A percentile compares a stretch with the other conserved stretches of the same genome.
phyloP scores from a whole-genome alignment of 2,888 invertebrate species.

The Rhingia campestris region DNA sequence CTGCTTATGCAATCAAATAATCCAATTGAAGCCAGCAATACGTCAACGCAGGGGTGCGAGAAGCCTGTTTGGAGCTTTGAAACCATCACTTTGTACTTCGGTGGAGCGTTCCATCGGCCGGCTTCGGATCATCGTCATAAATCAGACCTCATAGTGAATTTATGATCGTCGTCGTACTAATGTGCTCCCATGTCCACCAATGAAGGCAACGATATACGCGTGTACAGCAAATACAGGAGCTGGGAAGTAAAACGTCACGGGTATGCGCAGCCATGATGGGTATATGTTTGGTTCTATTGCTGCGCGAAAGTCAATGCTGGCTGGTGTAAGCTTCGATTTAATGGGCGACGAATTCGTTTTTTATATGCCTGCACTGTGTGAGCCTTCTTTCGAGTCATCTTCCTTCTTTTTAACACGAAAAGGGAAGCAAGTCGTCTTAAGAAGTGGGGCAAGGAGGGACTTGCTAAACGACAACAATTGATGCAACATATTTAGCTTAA shows the following conservation, averaged over 20 bases:
- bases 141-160: constrained; percentile 53
- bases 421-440: background rate
- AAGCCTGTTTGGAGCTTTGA: background rate
- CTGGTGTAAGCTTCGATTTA: constrained; percentile 23
- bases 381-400: constrained; percentile 39
- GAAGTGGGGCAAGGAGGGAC: background rate
- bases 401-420: constrained; percentile 22
- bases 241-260: constrained; percentile 56
- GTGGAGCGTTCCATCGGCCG: constrained; percentile 15
- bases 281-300: constrained; percentile 15
- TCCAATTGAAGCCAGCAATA: constrained; percentile 57
- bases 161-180: constrained; percentile 45
- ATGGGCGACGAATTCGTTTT: constrained; percentile 30
- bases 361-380: constrained; percentile 10
- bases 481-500: constrained; percentile 73
- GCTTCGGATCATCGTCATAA: constrained; percentile 45
- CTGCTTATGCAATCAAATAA: constrained; percentile 53
- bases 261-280: background rate
- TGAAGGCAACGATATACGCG: constrained; percentile 1
- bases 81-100: constrained; percentile 15
- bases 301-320: too few relatives aligned
- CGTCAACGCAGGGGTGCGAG: constrained; percentile 4
- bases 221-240: constrained; percentile 14
- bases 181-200: constrained; percentile 24
- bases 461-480: constrained; percentile 71